Conservation (phyloP, 30 jellyfish, hydroid and myxozoan genomes). For the Phacellophora camtschatica region DNA sequence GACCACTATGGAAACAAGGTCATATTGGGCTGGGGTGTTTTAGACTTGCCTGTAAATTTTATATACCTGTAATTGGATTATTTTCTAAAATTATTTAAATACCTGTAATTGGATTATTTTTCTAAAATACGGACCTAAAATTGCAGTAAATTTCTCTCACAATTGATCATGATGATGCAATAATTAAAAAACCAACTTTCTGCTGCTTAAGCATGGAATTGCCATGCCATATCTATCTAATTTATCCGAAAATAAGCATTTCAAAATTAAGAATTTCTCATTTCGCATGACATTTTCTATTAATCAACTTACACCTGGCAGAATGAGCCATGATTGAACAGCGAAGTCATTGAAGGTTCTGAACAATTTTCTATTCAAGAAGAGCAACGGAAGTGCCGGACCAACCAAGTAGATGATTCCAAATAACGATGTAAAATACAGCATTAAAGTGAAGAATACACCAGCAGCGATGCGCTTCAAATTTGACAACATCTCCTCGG, state of each 20-base stretch:
- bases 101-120: too few species aligned
- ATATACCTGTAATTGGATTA: too few species aligned
- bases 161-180: too few species aligned
- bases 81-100: too few species aligned
- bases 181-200: too few species aligned
- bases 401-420: slow-evolving; percentile 75
- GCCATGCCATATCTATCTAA: background rate
- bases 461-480: slow-evolving; percentile 12
- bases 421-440: slow-evolving; percentile 59
- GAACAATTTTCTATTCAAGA: slow-evolving; percentile 50
- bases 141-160: too few species aligned
- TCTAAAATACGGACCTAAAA: too few species aligned
- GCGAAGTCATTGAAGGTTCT: slow-evolving; percentile 68
- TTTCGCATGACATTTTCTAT: background rate
- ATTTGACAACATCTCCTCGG: background rate
- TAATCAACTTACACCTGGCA: slow-evolving; percentile 81
- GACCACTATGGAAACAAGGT: background rate
- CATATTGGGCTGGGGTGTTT: background rate
- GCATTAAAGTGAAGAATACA: background rate
- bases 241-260: background rate
- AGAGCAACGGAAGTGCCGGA: slow-evolving; percentile 68
- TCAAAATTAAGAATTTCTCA: background rate
- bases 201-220: too few species aligned
- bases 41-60: too few species aligned
- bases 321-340: slow-evolving; percentile 63